Evolutionary conservation across 2,888 invertebrate species (phyloP).

Genomic region (Lampropteryx suffumata): DNA sequence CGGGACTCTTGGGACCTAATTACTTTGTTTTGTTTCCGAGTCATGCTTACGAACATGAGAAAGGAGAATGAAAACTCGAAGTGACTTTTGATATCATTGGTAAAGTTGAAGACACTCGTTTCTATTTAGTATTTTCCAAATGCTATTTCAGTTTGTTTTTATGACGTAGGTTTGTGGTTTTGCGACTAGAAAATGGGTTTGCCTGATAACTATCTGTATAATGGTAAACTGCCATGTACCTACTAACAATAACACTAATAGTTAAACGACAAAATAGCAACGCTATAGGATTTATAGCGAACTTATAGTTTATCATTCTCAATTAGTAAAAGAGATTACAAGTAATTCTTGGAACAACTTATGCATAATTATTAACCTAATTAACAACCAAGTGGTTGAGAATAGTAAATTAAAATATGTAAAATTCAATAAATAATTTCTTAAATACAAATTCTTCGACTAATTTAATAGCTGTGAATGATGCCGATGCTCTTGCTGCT

Average conservation of each 20-base stretch:
- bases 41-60: constrained; percentile 25
- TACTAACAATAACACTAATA: background rate
- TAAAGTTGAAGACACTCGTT: constrained; percentile 11
- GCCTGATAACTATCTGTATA: constrained; percentile 4
- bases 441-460: no score
- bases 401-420: no score
- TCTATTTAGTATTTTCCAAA: constrained; percentile 17
- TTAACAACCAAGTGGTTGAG: no score
- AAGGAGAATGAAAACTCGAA: constrained; percentile 20
- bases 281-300: background rate
- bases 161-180: constrained; percentile 3
- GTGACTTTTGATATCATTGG: constrained; percentile 16
- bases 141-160: constrained; percentile 13
- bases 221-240: constrained; percentile 1
- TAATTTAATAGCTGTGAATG: no score
- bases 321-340: no score
- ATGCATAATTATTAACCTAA: no score
- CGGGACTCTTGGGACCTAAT: constrained; percentile 32
- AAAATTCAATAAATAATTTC: no score
- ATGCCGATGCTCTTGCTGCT: no score
- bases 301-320: no score
- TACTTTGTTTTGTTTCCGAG: constrained; percentile 35
- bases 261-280: background rate
- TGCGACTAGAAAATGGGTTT: constrained; percentile 11
- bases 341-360: no score